Conservation (phyloP, 1,140 invertebrate genomes). For the Metaphire vulgaris region DNA sequence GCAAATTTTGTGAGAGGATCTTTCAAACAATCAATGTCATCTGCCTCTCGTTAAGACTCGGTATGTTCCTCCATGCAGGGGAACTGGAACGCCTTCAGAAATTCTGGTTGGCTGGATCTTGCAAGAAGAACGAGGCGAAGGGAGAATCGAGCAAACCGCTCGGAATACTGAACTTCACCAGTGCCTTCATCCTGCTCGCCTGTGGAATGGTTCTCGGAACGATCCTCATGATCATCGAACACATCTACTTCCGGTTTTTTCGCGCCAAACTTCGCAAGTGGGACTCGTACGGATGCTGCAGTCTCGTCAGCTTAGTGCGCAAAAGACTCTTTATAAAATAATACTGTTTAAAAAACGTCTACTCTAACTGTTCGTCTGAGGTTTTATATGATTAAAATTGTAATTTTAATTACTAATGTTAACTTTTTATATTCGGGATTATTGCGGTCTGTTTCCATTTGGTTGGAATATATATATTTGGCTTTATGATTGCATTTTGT, state of each 20-base stretch:
- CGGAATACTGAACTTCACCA: slow-evolving; percentile 92
- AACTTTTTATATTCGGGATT: no score
- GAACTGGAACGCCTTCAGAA: slow-evolving; percentile 86
- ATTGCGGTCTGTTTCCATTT: no score
- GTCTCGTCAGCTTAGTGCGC: slow-evolving; percentile 75
- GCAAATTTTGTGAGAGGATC: no score
- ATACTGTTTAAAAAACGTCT: not conserved
- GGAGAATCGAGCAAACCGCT: slow-evolving; percentile 65
- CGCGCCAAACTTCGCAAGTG: slow-evolving; percentile 79
- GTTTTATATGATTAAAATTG: no score
- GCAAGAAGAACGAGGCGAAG: slow-evolving; percentile 65
- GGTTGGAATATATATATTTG: no score
- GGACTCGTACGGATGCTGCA: slow-evolving; percentile 76
- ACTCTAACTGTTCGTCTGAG: no score
- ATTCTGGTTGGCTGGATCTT: slow-evolving; percentile 96
- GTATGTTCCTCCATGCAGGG: slow-evolving; percentile 53
- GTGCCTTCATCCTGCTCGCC: slow-evolving; percentile 89
- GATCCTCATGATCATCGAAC: slow-evolving; percentile 76
- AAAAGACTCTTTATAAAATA: not conserved
- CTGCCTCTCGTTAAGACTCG: no score
- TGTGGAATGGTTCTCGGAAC: slow-evolving; percentile 82
- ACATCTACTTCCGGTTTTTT: slow-evolving; percentile 84
- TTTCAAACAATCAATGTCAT: no score
- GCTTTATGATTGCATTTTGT: no score
- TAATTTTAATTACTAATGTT: no score